phyloP scores from a whole-genome alignment of 2,888 invertebrate species.

The Choreutis nemorana region DNA sequence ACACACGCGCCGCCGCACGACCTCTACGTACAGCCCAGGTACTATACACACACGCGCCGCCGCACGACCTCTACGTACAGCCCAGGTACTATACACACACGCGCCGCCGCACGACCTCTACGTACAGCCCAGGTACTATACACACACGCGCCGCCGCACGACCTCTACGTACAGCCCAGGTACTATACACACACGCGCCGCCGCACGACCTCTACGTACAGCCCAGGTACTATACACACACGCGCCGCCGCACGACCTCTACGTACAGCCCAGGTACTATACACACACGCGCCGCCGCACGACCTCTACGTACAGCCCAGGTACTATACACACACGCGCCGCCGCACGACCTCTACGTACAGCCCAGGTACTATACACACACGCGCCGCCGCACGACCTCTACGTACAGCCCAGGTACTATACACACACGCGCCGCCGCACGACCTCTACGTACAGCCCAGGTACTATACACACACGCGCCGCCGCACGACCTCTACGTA shows the following conservation, averaged over 20 bases:
- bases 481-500: no score
- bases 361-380: conserved; percentile 7
- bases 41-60: no score
- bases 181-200: no score
- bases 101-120: no score
- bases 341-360: conserved; percentile 63
- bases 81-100: no score
- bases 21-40: no score
- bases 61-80: no score
- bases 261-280: conserved; percentile 16
- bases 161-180: no score
- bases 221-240: conserved; percentile 10
- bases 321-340: conserved; percentile 13
- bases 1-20: no score
- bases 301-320: conserved; percentile 45
- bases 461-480: no score
- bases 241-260: conserved; percentile 65
- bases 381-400: conserved; percentile 25
- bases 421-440: conserved; percentile 69
- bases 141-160: no score
- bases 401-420: conserved; percentile 23
- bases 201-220: conserved; percentile 63
- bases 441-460: conserved; percentile 84
- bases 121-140: no score
- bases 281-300: conserved; percentile 39